phyloP scores from a whole-genome alignment of 2,888 invertebrate species.

The Cheilosia grossa region DNA sequence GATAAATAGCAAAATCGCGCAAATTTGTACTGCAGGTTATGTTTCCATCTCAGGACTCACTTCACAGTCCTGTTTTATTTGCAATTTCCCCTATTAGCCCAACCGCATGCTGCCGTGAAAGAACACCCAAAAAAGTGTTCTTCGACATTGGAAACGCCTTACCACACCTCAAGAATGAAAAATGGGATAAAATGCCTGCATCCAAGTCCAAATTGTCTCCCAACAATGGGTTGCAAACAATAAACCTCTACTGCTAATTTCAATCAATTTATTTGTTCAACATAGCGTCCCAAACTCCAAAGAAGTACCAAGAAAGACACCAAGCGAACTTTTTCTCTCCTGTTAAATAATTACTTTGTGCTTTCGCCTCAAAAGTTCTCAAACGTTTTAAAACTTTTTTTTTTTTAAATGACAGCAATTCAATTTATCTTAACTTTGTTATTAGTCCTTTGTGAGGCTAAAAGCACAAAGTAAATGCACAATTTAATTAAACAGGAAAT shows the following conservation, averaged over 20 bases:
- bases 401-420: constrained; percentile 14
- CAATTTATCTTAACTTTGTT: constrained; percentile 15
- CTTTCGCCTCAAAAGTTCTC: constrained; percentile 16
- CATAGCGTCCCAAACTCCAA: constrained; percentile 22
- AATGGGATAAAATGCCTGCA: constrained; percentile 12
- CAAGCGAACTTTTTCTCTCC: constrained; percentile 1
- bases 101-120: too few species aligned
- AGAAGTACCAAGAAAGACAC: constrained; percentile 8
- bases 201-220: background rate
- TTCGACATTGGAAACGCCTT: background rate
- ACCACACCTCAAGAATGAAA: background rate
- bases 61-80: too few species aligned
- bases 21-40: too few species aligned
- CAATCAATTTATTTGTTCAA: constrained; percentile 69
- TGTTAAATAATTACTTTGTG: constrained; percentile 53
- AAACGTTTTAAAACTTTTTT: constrained; percentile 28
- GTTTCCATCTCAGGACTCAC: too few species aligned
- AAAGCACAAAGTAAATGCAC: constrained; percentile 46
- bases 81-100: too few species aligned
- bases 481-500: constrained; percentile 1
- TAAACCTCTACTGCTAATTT: constrained; percentile 67
- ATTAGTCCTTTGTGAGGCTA: background rate
- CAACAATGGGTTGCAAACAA: background rate
- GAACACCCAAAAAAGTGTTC: background rate
- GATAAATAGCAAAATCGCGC: too few species aligned